Conservation (phyloP, 2,888 invertebrate species). For the Heliconius charithonia region DNA sequence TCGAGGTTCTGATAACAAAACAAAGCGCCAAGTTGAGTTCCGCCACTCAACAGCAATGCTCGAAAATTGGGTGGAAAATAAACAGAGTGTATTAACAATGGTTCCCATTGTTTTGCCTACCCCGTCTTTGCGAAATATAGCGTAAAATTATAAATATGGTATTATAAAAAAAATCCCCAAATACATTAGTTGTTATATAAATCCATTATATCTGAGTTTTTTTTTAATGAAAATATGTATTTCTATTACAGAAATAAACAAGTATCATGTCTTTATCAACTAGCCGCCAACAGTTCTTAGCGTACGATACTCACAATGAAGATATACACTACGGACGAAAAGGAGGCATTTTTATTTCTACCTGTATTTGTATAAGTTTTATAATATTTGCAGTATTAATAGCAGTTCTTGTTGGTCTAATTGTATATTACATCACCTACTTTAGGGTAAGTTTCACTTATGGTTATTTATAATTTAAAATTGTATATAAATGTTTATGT, state of each 20-base stretch:
- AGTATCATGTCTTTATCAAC: slow-evolving; percentile 74
- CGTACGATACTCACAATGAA: slow-evolving; percentile 79
- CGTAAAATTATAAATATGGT: neutral
- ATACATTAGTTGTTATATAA: neutral
- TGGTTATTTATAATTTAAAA: slow-evolving; percentile 8
- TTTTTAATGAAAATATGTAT: neutral
- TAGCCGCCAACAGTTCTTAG: slow-evolving; percentile 85
- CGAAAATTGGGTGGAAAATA: no score
- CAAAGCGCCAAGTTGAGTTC: no score
- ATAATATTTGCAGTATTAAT: slow-evolving; percentile 66
- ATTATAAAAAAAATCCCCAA: neutral
- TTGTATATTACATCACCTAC: slow-evolving; percentile 76
- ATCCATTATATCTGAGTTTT: neutral
- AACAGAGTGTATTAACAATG: no score
- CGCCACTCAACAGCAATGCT: no score
- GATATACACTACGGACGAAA: slow-evolving; percentile 84
- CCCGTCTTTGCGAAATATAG: neutral
- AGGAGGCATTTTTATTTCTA: slow-evolving; percentile 86
- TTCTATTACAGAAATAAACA: slow-evolving; percentile 60
- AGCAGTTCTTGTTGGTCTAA: slow-evolving; percentile 70
- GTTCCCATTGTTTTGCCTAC: no score
- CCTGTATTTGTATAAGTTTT: slow-evolving; percentile 81
- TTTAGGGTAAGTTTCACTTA: slow-evolving; percentile 63
- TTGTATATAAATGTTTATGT: neutral
- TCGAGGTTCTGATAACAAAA: no score